These are phyloP conservation scores for rabbit (Oryctolagus cuniculus) DNA, from an alignment of 2,113 vertebrate species.

Conservation along the genomic window DNA sequence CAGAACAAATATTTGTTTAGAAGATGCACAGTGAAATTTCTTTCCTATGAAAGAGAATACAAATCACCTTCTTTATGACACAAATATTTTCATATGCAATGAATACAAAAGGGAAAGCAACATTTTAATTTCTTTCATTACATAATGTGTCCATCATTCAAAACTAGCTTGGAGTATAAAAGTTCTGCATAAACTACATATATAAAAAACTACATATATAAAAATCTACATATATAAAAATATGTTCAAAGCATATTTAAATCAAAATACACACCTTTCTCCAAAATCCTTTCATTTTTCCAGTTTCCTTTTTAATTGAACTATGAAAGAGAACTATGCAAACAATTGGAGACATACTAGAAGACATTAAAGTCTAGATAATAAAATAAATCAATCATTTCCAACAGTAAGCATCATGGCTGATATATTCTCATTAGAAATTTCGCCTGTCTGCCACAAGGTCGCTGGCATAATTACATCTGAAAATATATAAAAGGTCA, in stretches of 20 bases:
- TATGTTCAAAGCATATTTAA: slow-evolving; percentile 34
- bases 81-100: slow-evolving; percentile 20
- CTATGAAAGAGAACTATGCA: background rate
- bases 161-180: background rate
- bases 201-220: background rate
- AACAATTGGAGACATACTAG: slow-evolving; percentile 38
- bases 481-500: slow-evolving; percentile 62
- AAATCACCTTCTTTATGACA: background rate
- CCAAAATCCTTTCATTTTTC: slow-evolving; percentile 1
- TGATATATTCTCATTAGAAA: background rate
- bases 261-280: slow-evolving; percentile 46
- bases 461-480: background rate
- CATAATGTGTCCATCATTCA: background rate
- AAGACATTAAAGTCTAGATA: slow-evolving; percentile 35
- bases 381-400: slow-evolving; percentile 70
- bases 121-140: slow-evolving; percentile 20
- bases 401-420: slow-evolving; percentile 44
- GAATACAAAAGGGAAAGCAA: slow-evolving; percentile 42
- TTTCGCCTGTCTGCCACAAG: slow-evolving; percentile 30
- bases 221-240: slow-evolving; percentile 22
- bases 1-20: background rate
- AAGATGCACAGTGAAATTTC: background rate
- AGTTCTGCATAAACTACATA: too few species aligned
- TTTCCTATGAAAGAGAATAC: slow-evolving; percentile 11
- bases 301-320: slow-evolving; percentile 48